Evolutionary conservation across 2,797 vertebrate genomes (phyloP), one percentile per base, ranked within the genome.

Genomic region (Chrysolophus pictus): DNA sequence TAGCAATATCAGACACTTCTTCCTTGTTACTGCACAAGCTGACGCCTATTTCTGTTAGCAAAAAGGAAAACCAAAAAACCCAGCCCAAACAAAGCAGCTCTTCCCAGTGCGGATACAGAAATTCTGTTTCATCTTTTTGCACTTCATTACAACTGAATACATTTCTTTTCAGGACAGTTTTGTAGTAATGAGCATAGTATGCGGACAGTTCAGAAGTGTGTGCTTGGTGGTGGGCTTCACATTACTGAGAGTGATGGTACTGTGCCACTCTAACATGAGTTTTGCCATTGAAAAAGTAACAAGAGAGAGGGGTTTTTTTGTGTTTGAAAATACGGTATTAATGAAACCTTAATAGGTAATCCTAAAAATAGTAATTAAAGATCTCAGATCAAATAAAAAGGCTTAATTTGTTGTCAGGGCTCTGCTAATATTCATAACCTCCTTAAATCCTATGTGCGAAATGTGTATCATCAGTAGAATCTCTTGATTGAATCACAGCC

Each of bases 1-100:
- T 92, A 95, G 80, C 85, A 95, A 86, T 95, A 95, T 93, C 53
- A 92, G 90, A 92, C 47, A 44, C 26, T 77, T 82, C 56, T 17
- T 17, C 35, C 62, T 87, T 80, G 67, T 91, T 93, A 76, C 15
- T 89, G 46, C 39, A 51, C 44, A 70, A 94, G 42, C 24, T 53
- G 37, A 12, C 37, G 46, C 21, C 23, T 67, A 10, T 29, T 87
- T 14, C 47, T 72, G 84, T 79, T 84, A 73, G 63, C 19, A 51
- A 78, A 80, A 88, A 41, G 0, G 4, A 68, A 33, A 74, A 7
- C 6, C 22, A 71, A 59, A 44, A 63, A 78, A 56, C 33, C 14
- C 26, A 23, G 28, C 51, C 55, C 22, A 14, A 68, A 39, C 63
- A 62, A 47, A 77, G 15, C 37, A 59, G 23, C 46, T 65, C 21